Percentiles rank a stretch among this genome's conserved stretches.
These are phyloP conservation scores for Amphipyra berbera DNA, from an alignment of 2,888 invertebrate genomes.

Conservation along the genomic window DNA sequence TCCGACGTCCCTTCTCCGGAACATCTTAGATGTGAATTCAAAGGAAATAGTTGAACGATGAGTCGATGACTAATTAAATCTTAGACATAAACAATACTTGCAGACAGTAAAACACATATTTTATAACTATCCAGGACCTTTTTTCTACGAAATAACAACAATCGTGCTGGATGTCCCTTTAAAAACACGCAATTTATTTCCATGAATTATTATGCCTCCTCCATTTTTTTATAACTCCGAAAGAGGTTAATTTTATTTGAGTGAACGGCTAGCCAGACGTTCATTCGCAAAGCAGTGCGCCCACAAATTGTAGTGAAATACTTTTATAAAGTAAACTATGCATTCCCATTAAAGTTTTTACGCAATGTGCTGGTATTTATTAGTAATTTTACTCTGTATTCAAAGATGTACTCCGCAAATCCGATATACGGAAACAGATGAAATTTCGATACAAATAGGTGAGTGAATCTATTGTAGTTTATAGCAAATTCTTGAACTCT, in stretches of 20 bases:
- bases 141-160: too few relatives aligned
- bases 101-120: neutral
- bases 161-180: too few relatives aligned
- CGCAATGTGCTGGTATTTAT: conserved; percentile 62
- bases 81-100: neutral
- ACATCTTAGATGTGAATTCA: conserved; percentile 24
- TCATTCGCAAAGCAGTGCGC: conserved; percentile 58
- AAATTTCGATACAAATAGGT: conserved; percentile 78
- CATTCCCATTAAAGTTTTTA: conserved; percentile 44
- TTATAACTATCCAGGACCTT: neutral
- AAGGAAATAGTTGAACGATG: conserved; percentile 32
- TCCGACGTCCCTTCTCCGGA: conserved; percentile 14
- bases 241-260: conserved; percentile 66
- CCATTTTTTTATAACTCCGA: conserved; percentile 55
- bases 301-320: conserved; percentile 50
- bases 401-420: conserved; percentile 67
- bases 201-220: conserved; percentile 45
- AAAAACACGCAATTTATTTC: conserved; percentile 1
- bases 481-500: too few relatives aligned
- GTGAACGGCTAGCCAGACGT: conserved; percentile 65
- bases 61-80: conserved; percentile 18
- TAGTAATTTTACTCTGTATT: conserved; percentile 58
- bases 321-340: conserved; percentile 39
- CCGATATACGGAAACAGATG: conserved; percentile 59
- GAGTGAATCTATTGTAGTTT: too few relatives aligned